Evolutionary conservation across 2,888 invertebrate species (phyloP).

Genomic region (Chelonus formosanus): DNA sequence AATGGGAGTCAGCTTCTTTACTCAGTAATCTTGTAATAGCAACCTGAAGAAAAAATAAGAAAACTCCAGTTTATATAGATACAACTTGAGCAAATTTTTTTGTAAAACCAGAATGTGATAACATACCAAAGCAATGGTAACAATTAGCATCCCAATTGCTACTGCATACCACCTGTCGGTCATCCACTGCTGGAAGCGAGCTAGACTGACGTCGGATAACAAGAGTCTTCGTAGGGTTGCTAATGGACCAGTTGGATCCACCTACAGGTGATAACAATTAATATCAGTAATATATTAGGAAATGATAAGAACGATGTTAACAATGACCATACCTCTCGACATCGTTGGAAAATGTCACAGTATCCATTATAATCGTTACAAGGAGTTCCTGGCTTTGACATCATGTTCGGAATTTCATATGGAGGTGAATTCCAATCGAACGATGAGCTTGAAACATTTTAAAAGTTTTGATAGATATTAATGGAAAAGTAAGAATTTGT

Average conservation of each 20-base stretch:
- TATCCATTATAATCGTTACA: conserved; percentile 91
- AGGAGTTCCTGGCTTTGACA: conserved; percentile 89
- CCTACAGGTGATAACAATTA: conserved; percentile 51
- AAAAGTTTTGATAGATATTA: not conserved
- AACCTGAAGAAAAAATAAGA: conserved; percentile 50
- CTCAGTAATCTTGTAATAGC: conserved; percentile 61
- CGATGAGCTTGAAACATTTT: conserved; percentile 70
- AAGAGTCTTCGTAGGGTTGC: conserved; percentile 85
- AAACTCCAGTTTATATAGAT: too few species aligned
- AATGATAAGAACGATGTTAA: not conserved
- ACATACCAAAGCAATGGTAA: conserved; percentile 77
- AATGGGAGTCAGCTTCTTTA: conserved; percentile 60
- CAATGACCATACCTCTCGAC: conserved; percentile 72
- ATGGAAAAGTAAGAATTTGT: too few species aligned
- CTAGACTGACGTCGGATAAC: conserved; percentile 86
- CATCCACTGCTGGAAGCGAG: conserved; percentile 85
- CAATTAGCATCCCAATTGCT: conserved; percentile 74
- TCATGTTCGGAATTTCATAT: conserved; percentile 90
- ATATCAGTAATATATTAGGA: too few species aligned
- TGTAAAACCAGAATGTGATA: not conserved
- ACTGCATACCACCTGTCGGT: conserved; percentile 89
- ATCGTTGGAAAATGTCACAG: conserved; percentile 75
- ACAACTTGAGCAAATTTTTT: not conserved
- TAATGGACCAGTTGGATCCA: conserved; percentile 89
- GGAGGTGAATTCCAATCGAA: conserved; percentile 88